phyloP scores from a whole-genome alignment of 2,113 vertebrate species.

The Tapirus terrestris region DNA sequence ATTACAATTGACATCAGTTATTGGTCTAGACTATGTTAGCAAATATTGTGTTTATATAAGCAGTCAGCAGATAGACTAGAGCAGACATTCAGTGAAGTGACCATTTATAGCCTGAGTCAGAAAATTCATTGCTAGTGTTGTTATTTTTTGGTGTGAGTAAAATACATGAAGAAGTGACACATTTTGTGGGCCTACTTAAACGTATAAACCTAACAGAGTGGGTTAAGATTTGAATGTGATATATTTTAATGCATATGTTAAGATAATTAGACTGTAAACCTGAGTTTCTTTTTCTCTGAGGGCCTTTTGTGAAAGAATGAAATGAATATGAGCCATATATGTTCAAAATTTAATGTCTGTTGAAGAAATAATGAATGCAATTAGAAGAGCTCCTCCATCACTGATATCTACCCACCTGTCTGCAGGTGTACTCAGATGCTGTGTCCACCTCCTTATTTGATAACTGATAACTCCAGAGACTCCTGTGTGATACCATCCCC shows the following conservation, averaged over 20 bases:
- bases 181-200: neutral
- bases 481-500: rapidly evolving
- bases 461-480: rapidly evolving
- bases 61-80: neutral
- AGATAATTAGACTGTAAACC: neutral
- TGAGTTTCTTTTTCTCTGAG: neutral
- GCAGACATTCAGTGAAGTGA: neutral
- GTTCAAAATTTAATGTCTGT: neutral
- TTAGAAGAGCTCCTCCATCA: neutral
- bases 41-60: neutral
- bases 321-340: neutral
- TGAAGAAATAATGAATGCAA: neutral
- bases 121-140: neutral
- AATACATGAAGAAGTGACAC: neutral
- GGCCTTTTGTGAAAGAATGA: neutral
- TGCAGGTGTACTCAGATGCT: neutral
- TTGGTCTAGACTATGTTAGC: neutral
- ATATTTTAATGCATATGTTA: neutral
- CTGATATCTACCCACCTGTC: neutral
- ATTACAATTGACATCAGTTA: neutral
- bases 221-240: neutral
- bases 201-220: neutral
- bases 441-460: neutral
- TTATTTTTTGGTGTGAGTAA: neutral
- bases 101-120: neutral